Evolutionary conservation across 2,888 invertebrate species (phyloP).

Genomic region (Drosophila limbata): DNA sequence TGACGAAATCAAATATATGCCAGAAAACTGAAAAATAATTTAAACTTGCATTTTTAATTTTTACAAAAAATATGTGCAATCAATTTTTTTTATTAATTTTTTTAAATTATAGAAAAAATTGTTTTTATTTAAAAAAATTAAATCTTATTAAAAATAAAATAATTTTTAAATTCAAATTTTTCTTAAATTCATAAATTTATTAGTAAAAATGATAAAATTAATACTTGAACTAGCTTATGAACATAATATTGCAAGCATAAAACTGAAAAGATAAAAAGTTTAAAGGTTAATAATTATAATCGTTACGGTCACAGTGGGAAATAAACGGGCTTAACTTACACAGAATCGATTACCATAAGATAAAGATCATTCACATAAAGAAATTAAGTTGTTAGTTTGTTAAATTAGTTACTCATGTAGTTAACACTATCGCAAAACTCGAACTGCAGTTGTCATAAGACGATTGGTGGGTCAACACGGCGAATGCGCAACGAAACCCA

Average conservation of each 20-base stretch:
- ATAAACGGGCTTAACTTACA: not conserved
- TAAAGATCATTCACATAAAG: not conserved
- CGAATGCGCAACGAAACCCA: conserved; percentile 21
- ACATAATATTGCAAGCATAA: no score
- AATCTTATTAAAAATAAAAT: no score
- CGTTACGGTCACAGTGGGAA: not conserved
- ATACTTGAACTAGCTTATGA: no score
- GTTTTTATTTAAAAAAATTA: no score
- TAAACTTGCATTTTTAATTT: no score
- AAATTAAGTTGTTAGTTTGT: not conserved
- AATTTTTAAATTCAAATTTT: no score
- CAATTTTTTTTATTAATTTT: not conserved
- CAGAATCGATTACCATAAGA: conserved; percentile 1
- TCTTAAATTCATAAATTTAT: no score
- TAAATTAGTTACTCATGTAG: not conserved
- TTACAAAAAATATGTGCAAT: not conserved
- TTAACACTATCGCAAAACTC: not conserved
- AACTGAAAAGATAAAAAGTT: no score
- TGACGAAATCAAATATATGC: no score
- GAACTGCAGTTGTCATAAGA: not conserved
- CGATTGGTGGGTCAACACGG: conserved; percentile 18
- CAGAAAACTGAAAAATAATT: no score
- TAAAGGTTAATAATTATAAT: not conserved
- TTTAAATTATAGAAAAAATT: no score
- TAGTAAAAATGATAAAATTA: no score